A percentile compares a stretch with the other conserved stretches of the same genome.
Evolutionary conservation across 2,888 invertebrate species (phyloP).

Genomic region (Tinea trinotella): DNA sequence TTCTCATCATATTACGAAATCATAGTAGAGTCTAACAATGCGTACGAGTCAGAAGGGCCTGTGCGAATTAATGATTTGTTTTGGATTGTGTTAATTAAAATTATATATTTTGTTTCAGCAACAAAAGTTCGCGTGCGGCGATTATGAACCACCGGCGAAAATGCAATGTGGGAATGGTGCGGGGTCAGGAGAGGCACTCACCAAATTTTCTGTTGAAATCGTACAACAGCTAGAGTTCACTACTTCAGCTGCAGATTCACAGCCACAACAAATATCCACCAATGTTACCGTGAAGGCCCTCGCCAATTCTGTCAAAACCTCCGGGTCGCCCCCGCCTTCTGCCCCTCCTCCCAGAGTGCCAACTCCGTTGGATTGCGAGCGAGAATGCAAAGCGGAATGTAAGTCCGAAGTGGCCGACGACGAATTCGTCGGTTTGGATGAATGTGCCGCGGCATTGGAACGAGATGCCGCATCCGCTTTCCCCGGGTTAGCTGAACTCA

Average conservation of each 20-base stretch:
- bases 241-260: slow-evolving; percentile 87
- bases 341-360: slow-evolving; percentile 76
- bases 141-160: slow-evolving; percentile 85
- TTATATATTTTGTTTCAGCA: slow-evolving; percentile 76
- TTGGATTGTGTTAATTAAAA: slow-evolving; percentile 27
- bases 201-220: slow-evolving; percentile 92
- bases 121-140: slow-evolving; percentile 85
- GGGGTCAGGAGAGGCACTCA: slow-evolving; percentile 65
- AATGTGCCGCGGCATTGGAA: slow-evolving; percentile 88
- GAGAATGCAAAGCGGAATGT: slow-evolving; percentile 84
- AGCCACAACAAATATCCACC: slow-evolving; percentile 91
- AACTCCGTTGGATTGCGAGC: slow-evolving; percentile 86
- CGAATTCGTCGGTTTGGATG: slow-evolving; percentile 88
- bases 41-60: too few species aligned
- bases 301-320: slow-evolving; percentile 63
- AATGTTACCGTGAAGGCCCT: slow-evolving; percentile 89
- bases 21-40: too few species aligned
- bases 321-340: slow-evolving; percentile 53
- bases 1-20: too few species aligned
- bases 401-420: slow-evolving; percentile 85
- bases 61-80: slow-evolving; percentile 20
- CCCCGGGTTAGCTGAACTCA: slow-evolving; percentile 84
- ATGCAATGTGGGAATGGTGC: slow-evolving; percentile 66
- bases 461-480: slow-evolving; percentile 86
- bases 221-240: slow-evolving; percentile 93